These are phyloP conservation scores for Dreissena rostriformis DNA, from an alignment of 1,140 invertebrate genomes.

Conservation along the genomic window DNA sequence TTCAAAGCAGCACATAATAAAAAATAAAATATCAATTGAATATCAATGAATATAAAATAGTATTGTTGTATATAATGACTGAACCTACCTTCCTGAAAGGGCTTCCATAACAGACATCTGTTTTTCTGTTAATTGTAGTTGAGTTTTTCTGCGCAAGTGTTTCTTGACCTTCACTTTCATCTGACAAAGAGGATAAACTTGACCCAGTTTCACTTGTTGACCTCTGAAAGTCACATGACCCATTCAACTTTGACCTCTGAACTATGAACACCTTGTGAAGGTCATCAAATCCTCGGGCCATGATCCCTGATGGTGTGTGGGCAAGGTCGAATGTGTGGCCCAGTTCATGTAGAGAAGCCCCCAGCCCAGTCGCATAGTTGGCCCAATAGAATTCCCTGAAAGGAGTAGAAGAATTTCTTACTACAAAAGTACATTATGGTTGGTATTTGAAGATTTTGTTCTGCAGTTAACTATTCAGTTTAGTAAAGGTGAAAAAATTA, in stretches of 20 bases:
- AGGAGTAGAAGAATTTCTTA: not conserved
- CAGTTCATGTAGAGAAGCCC: constrained; percentile 96
- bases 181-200: constrained; percentile 38
- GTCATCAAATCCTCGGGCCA: constrained; percentile 97
- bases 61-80: not conserved
- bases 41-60: no score
- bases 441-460: no score
- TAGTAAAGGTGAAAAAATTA: no score
- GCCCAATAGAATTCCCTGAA: constrained; percentile 85
- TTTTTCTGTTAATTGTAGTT: constrained; percentile 50
- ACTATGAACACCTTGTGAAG: constrained; percentile 88
- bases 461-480: no score
- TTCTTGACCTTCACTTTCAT: constrained; percentile 56
- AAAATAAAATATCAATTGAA: no score
- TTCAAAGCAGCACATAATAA: no score
- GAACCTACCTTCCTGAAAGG: constrained; percentile 72
- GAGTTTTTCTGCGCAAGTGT: constrained; percentile 50
- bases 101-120: constrained; percentile 73
- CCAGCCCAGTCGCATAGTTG: constrained; percentile 95
- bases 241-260: constrained; percentile 62
- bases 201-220: constrained; percentile 52
- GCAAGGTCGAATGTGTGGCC: constrained; percentile 97
- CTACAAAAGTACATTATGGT: no score
- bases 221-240: constrained; percentile 11
- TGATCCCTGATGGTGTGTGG: constrained; percentile 94